Evolutionary conservation across 1,140 invertebrate species (phyloP).

Genomic region (Drosophila novamexicana): DNA sequence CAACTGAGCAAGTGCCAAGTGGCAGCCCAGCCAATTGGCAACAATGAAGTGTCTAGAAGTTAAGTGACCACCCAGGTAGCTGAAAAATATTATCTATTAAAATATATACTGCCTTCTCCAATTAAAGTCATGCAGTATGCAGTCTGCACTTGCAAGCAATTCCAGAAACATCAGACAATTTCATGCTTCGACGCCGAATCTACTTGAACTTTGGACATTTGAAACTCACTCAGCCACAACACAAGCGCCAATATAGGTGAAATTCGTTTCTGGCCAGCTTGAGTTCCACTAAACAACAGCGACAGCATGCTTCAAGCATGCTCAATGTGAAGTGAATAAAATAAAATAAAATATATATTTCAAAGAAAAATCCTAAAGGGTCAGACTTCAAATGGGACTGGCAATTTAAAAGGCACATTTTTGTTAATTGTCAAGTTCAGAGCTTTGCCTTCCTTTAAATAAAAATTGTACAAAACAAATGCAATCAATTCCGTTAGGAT

Average conservation of each 20-base stretch:
- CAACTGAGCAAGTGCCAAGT: constrained; percentile 5
- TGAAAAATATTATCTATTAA: constrained; percentile 14
- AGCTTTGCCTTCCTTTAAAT: no score
- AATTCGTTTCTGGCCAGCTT: not conserved
- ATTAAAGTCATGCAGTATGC: constrained; percentile 1
- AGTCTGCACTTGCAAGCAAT: constrained; percentile 14
- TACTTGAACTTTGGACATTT: constrained; percentile 9
- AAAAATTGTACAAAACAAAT: no score
- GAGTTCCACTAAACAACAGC: not conserved
- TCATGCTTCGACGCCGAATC: constrained; percentile 26
- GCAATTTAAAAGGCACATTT: no score
- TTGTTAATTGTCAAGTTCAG: no score
- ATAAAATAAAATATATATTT: not conserved
- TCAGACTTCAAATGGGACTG: no score
- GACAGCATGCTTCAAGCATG: not conserved
- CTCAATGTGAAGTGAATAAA: not conserved
- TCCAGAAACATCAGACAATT: constrained; percentile 33
- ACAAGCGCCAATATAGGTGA: constrained; percentile 2
- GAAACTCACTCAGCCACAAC: constrained; percentile 9
- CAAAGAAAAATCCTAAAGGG: not conserved
- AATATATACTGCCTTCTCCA: constrained; percentile 19
- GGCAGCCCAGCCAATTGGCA: constrained; percentile 31
- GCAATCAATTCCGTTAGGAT: not conserved
- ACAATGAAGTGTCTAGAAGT: constrained; percentile 8
- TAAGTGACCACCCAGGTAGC: not conserved